phyloP scores from a whole-genome alignment of 2,888 invertebrate species.

The Aproaerema taeniolella region DNA sequence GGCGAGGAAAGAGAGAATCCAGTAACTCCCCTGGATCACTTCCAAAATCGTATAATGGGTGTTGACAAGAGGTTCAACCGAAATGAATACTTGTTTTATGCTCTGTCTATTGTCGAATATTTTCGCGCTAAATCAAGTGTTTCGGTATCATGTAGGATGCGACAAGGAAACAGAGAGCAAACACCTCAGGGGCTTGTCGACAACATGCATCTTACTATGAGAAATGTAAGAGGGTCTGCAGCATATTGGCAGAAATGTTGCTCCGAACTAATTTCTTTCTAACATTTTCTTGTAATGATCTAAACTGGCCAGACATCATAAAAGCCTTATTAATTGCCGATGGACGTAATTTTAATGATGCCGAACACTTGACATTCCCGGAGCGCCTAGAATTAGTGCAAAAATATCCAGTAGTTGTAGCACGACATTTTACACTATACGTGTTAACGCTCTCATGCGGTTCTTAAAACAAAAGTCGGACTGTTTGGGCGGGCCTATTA shows the following conservation, averaged over 20 bases:
- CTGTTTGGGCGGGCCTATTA: constrained; percentile 4
- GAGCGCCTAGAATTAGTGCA: constrained; percentile 17
- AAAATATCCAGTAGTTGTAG: constrained; percentile 18
- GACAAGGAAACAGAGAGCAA: constrained; percentile 25
- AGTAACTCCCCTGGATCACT: constrained; percentile 22
- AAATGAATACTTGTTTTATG: constrained; percentile 33
- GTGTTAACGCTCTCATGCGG: constrained; percentile 22
- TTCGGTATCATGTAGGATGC: constrained; percentile 23
- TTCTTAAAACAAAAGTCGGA: background rate
- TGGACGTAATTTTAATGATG: constrained; percentile 15
- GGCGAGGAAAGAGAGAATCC: background rate
- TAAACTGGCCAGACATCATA: constrained; percentile 34
- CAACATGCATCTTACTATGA: constrained; percentile 33
- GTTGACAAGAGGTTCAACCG: constrained; percentile 21
- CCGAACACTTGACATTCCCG: constrained; percentile 15
- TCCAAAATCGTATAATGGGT: constrained; percentile 24
- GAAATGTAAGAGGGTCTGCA: constrained; percentile 31
- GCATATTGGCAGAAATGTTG: constrained; percentile 28
- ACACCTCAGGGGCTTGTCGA: constrained; percentile 20
- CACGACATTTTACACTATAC: constrained; percentile 27
- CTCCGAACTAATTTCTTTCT: constrained; percentile 29
- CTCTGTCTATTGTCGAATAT: constrained; percentile 30
- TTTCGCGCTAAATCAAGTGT: constrained; percentile 27
- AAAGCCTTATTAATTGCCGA: constrained; percentile 35
- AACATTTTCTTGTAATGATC: constrained; percentile 29